Evolutionary conservation across 2,113 vertebrate genomes (phyloP), one percentile per base, ranked within the genome.

Genomic region (Boleophthalmus pectinirostris): DNA sequence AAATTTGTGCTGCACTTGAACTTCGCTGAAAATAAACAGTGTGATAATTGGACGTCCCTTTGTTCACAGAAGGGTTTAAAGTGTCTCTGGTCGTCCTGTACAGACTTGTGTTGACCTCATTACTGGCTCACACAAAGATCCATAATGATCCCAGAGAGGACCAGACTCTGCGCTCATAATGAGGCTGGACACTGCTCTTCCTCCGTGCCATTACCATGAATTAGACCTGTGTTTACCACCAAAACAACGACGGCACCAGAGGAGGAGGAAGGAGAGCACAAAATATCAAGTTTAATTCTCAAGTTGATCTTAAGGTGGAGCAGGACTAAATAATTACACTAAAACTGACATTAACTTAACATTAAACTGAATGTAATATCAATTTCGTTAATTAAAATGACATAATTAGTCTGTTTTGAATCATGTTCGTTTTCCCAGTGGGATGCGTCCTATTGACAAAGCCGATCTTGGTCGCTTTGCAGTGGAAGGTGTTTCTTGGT

Each of bases 101-200:
- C 90, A 91, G 90, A 90, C 88, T 91, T 82, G 85, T 77, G 88
- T 89, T 92, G 89, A 93, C 93, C 93, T 94, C 93, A 94, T 93
- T 94, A 94, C 90, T 85, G 85, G 68, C 70, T 71, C 88, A 86
- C 89, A 87, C 85, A 92, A 85, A 90, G 90, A 94, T 92, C 85
- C 88, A 92, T 93, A 93, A 93, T 94, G 92, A 90, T 93, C 91
- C 93, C 93, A 89, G 87, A 90, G 93, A 94, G 56, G 56, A 58
- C 56, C 14, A 12, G 24, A 1, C 53, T 21, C 21, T 1, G 56
- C 56, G 6, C 56, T 85, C 91, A 93, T 94, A 94, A 94, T 94
- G 91, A 93, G 92, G 92, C 92, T 92, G 92, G 91, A 88, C 92
- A 91, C 82, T 88, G 90, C 88, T 92, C 88, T 92, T 87, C 88